Conservation (phyloP, 2,797 vertebrate species). For the Sebastes steindachneri region DNA sequence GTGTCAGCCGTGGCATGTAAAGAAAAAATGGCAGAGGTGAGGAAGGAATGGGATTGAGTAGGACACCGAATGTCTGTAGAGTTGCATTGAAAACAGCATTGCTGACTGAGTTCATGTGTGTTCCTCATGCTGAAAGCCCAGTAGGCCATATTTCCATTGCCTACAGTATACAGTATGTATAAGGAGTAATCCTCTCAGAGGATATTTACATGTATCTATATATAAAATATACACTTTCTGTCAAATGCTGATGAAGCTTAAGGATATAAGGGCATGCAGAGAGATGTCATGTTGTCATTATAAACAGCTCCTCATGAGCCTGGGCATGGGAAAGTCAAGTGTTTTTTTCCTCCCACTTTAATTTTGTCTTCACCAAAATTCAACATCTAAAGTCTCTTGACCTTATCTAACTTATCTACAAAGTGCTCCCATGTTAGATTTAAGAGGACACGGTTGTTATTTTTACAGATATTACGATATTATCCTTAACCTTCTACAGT, state of each 20-base stretch:
- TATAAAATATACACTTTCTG: not conserved
- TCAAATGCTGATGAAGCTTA: slow-evolving; percentile 24
- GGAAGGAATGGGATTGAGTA: not conserved
- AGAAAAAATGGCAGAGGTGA: not conserved
- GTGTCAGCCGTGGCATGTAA: not conserved
- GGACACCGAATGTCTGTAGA: not conserved
- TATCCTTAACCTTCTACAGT: not conserved
- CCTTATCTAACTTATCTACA: not conserved
- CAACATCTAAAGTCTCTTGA: not conserved
- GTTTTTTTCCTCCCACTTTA: not conserved
- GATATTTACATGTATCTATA: not conserved
- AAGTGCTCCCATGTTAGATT: not conserved
- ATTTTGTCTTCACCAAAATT: slow-evolving; percentile 15
- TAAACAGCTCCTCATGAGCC: slow-evolving; percentile 47
- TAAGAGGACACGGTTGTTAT: not conserved
- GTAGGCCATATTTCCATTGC: not conserved
- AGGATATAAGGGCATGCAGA: slow-evolving; percentile 14
- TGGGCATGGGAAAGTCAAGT: not conserved
- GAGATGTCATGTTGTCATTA: slow-evolving; percentile 40
- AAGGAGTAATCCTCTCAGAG: not conserved
- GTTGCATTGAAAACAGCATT: not conserved
- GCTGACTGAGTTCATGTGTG: not conserved
- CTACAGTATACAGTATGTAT: not conserved
- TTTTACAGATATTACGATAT: not conserved
- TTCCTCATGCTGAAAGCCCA: not conserved